phyloP scores from a whole-genome alignment of 2,113 vertebrate genomes.

The Numenius arquata region DNA sequence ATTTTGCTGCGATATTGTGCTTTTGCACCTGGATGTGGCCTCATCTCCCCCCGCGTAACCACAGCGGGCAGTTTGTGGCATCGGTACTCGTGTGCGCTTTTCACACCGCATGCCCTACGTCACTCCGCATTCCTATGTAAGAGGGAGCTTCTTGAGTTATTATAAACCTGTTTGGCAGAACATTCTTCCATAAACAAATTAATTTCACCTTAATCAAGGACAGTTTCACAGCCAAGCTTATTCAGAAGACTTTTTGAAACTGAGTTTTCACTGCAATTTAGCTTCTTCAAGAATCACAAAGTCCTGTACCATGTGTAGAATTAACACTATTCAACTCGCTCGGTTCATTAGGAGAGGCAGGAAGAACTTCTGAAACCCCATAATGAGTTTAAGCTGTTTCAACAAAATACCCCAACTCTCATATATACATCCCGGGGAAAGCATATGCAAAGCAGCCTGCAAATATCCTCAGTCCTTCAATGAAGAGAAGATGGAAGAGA shows the following conservation, averaged over 20 bases:
- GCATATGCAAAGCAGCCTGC: slow-evolving; percentile 18
- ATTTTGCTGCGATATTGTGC: neutral
- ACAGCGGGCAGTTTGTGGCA: neutral
- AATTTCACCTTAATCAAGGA: neutral
- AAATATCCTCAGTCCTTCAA: neutral
- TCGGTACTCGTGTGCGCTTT: neutral
- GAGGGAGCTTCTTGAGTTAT: neutral
- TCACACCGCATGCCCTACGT: neutral
- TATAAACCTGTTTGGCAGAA: neutral
- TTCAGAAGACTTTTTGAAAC: neutral
- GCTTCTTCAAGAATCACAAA: neutral
- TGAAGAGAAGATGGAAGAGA: neutral
- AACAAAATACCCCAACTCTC: neutral
- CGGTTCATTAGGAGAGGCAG: neutral
- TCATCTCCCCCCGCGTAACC: neutral
- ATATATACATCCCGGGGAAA: neutral
- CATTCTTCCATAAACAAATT: neutral
- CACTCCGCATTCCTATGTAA: neutral
- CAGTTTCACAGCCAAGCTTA: neutral
- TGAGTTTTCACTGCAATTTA: neutral
- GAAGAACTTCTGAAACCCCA: neutral
- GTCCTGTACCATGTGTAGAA: neutral
- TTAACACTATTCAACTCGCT: neutral
- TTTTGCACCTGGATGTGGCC: neutral
- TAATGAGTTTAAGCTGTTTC: neutral